Conservation (phyloP, 2,797 vertebrate species). For the Falco columbarius region DNA sequence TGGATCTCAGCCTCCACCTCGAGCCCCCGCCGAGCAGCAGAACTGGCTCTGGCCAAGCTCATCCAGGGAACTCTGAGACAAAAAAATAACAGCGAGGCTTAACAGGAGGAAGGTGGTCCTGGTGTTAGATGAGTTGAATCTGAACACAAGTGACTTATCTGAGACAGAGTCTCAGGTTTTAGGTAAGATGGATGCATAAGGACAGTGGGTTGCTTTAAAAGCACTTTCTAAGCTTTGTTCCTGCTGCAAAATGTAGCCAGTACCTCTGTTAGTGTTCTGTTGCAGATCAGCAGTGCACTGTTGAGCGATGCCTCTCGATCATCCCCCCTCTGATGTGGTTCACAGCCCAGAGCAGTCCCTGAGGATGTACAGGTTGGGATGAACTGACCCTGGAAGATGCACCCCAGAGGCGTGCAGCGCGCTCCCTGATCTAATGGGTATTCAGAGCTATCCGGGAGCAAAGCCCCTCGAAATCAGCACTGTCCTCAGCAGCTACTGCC, state of each 20-base stretch:
- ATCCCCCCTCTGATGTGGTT: neutral
- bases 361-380: rapidly evolving
- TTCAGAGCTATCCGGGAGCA: neutral
- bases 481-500: neutral
- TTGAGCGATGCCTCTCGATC: neutral
- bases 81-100: neutral
- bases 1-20: neutral
- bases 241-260: neutral
- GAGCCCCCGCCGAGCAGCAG: rapidly evolving
- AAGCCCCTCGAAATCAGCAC: neutral
- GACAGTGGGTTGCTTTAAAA: neutral
- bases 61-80: neutral
- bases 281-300: neutral
- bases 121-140: neutral
- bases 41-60: neutral
- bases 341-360: neutral
- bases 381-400: neutral
- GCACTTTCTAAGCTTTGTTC: neutral
- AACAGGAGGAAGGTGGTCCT: neutral
- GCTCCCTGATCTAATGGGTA: neutral
- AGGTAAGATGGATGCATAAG: neutral
- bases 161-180: neutral
- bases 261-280: neutral
- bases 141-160: neutral
- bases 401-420: neutral